These are phyloP conservation scores for Podotricha telesiphe DNA, from an alignment of 2,888 invertebrate species.

Conservation along the genomic window DNA sequence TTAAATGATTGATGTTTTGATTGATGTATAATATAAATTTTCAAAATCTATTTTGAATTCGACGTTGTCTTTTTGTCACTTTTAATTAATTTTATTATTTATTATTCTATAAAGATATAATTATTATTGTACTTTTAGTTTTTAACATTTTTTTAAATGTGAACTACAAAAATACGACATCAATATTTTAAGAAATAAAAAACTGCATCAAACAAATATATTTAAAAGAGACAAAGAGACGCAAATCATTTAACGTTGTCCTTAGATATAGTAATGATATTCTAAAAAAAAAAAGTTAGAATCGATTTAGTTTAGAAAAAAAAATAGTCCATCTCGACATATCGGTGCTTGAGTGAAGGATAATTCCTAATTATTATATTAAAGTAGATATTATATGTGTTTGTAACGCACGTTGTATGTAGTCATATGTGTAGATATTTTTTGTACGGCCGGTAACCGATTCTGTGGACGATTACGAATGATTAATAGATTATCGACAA, in stretches of 20 bases:
- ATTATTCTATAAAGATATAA: too few relatives aligned
- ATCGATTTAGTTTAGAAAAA: slow-evolving; percentile 59
- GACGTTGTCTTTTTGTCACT: neutral
- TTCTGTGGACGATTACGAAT: slow-evolving; percentile 11
- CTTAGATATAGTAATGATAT: slow-evolving; percentile 71
- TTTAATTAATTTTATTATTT: neutral
- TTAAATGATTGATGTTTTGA: neutral
- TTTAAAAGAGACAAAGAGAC: slow-evolving; percentile 20
- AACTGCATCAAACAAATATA: neutral
- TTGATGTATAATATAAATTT: neutral
- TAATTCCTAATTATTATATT: slow-evolving; percentile 69
- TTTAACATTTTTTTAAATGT: too few relatives aligned
- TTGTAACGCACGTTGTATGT: slow-evolving; percentile 59
- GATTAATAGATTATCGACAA: neutral
- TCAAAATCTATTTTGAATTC: neutral
- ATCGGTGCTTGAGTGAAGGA: slow-evolving; percentile 80
- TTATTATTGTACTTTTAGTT: too few relatives aligned
- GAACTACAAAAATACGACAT: too few relatives aligned
- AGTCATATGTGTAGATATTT: slow-evolving; percentile 53
- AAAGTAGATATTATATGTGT: slow-evolving; percentile 49
- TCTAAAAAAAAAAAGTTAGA: slow-evolving; percentile 67
- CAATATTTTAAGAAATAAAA: too few relatives aligned
- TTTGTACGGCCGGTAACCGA: slow-evolving; percentile 44
- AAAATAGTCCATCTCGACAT: slow-evolving; percentile 78
- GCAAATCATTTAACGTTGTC: slow-evolving; percentile 52